A percentile compares a stretch with the other conserved stretches of the same genome.
Evolutionary conservation across 2,888 invertebrate genomes (phyloP).

Genomic region (Diaphora mendica): DNA sequence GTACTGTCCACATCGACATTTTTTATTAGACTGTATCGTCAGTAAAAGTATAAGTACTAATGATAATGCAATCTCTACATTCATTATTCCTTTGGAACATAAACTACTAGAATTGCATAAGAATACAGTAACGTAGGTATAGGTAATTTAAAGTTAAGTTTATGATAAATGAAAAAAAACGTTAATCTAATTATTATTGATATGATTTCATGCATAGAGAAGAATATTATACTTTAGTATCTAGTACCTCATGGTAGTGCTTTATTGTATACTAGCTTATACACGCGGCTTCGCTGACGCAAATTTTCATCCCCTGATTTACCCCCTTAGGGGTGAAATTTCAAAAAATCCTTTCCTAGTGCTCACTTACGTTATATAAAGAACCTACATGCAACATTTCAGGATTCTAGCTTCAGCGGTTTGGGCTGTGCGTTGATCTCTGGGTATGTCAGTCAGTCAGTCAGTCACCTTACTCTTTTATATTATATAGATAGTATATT

Average conservation of each 20-base stretch:
- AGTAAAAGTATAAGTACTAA: constrained; percentile 4
- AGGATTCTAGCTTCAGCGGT: too few relatives aligned
- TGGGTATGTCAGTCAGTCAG: too few relatives aligned
- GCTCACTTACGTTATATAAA: too few relatives aligned
- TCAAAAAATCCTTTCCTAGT: too few relatives aligned
- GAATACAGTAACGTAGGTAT: background rate
- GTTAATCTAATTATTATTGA: background rate
- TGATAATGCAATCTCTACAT: background rate
- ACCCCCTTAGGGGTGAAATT: too few relatives aligned
- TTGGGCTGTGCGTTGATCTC: too few relatives aligned
- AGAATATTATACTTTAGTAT: background rate
- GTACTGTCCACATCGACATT: constrained; percentile 37
- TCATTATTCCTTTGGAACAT: background rate
- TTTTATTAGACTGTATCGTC: constrained; percentile 14
- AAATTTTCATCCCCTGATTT: too few relatives aligned
- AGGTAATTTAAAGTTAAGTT: background rate
- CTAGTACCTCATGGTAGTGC: background rate
- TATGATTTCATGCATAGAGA: background rate
- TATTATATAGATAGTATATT: too few relatives aligned
- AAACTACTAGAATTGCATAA: background rate
- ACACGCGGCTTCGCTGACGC: too few relatives aligned
- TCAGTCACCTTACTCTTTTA: too few relatives aligned
- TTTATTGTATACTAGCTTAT: too few relatives aligned
- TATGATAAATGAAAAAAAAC: background rate
- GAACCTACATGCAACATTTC: too few relatives aligned